A percentile compares a stretch with the other conserved stretches of the same genome.
These are phyloP conservation scores for Poeciliopsis occidentalis DNA, from an alignment of 2,113 vertebrate genomes.

Conservation along the genomic window DNA sequence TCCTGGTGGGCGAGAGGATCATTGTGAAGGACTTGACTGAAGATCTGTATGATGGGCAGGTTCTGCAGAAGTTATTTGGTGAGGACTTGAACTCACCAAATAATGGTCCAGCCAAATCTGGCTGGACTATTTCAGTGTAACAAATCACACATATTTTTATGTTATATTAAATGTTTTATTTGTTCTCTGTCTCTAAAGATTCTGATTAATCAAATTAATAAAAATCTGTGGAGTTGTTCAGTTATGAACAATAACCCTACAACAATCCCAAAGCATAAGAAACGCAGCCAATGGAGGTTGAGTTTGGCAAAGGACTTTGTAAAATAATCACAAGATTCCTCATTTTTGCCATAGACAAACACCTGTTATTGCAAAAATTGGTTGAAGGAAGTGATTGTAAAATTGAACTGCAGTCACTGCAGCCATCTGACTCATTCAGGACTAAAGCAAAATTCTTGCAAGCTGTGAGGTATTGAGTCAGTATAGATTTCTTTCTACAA, in stretches of 20 bases:
- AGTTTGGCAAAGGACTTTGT: no score
- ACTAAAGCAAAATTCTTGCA: background rate
- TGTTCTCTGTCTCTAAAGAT: no score
- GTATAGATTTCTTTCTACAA: background rate
- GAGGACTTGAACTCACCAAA: conserved; percentile 64
- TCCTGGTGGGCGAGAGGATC: conserved; percentile 95
- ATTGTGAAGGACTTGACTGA: conserved; percentile 97
- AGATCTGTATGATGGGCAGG: conserved; percentile 96
- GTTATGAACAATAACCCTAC: no score
- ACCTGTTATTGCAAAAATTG: no score
- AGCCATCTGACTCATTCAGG: background rate
- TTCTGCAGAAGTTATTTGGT: conserved; percentile 96
- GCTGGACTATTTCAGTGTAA: background rate
- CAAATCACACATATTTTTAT: background rate
- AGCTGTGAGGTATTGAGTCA: background rate
- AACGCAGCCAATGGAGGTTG: no score
- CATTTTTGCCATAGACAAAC: background rate
- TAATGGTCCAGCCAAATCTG: no score
- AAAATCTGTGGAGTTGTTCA: no score
- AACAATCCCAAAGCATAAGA: no score
- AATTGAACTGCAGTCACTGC: background rate
- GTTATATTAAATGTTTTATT: background rate
- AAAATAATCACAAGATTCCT: no score
- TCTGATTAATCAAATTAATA: no score
- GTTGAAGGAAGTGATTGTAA: background rate